These are phyloP conservation scores for silkworm (Bombyx mori) DNA, from an alignment of 1,140 invertebrate species.

Conservation along the genomic window DNA sequence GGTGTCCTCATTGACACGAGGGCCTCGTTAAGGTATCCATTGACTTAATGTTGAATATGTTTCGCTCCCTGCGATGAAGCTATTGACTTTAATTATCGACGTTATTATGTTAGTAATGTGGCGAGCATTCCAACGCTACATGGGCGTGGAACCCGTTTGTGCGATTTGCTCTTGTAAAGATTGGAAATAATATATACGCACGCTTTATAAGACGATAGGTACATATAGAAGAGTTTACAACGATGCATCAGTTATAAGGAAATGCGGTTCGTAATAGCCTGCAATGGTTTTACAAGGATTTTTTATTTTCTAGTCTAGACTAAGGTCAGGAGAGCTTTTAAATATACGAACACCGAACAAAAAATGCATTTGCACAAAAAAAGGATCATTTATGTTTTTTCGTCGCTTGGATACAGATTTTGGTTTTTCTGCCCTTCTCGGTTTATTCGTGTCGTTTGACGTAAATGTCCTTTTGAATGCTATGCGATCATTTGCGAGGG, in stretches of 20 bases:
- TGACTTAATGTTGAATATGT: constrained; percentile 23
- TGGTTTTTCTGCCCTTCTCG: constrained; percentile 28
- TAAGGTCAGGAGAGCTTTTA: not conserved
- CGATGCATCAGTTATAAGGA: too few species aligned
- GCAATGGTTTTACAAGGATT: too few species aligned
- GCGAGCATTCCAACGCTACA: constrained; percentile 12
- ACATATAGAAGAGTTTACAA: too few species aligned
- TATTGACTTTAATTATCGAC: constrained; percentile 17
- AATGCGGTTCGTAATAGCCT: too few species aligned
- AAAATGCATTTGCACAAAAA: constrained; percentile 11
- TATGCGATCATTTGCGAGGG: constrained; percentile 38
- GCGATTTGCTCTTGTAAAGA: too few species aligned
- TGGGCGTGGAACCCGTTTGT: not conserved
- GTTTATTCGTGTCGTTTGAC: constrained; percentile 37
- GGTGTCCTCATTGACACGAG: constrained; percentile 38
- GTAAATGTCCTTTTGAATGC: constrained; percentile 54
- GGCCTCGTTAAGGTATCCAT: constrained; percentile 39
- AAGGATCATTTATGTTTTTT: constrained; percentile 18
- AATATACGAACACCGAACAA: constrained; percentile 6
- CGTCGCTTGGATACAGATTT: constrained; percentile 29
- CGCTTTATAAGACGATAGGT: too few species aligned
- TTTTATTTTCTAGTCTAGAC: not conserved
- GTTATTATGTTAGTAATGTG: constrained; percentile 17
- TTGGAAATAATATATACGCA: too few species aligned
- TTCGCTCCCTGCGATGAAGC: constrained; percentile 19